Base-by-base conservation (phyloP, 1,140 invertebrate genomes). In the Drosophila sp. region DNA sequence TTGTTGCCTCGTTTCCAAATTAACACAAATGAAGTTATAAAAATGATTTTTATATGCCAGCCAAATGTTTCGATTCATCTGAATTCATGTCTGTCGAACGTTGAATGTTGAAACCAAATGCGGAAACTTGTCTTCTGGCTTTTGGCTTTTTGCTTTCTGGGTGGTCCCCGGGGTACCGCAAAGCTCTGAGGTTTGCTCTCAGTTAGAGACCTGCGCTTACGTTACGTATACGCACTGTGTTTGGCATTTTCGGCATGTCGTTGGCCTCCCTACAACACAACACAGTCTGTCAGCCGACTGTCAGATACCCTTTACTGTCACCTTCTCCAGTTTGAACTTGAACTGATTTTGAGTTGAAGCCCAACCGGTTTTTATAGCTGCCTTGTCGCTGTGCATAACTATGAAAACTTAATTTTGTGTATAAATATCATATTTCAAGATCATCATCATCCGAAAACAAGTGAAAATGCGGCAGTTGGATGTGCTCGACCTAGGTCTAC, bases 1-100 rank as follows among this genome's bases (percentile, higher is more conserved):
- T 32, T 25, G n/a, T 43, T 21, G 21, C 21, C 56, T 48, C 41
- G 41, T 78, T 82, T 78, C 69, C 87, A 77, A 87, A 87, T 83
- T 80, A 90, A 89, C 78, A 78, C 86, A 89, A 90, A 90, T 90
- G 79, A 90, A 90, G 87, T 90, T 90, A 90, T 90, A 90, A 90
- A 90, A 90, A 76, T 90, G 67, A 90, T 89, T 89, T 87, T 87
- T 89, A 87, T 87, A 82, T 72, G 72, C 74, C 63, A 82, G 57
- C 56, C 56, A 59, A 59, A 13, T 50, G 46, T 25, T 58, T 53
- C 64, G 63, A 76, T 79, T 74, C 71, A 78, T 78, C 69, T 56
- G 58, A 70, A 76, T 79, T 74, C 76, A 54, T 50, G 46, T 50
- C 46, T 48, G 21, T 48, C 13, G 11, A n/a, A n/a, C n/a, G 9